Percentiles rank a stretch among this genome's conserved stretches.
phyloP scores from a whole-genome alignment of 2,888 invertebrate species.

The Dryocosmus kuriphilus region DNA sequence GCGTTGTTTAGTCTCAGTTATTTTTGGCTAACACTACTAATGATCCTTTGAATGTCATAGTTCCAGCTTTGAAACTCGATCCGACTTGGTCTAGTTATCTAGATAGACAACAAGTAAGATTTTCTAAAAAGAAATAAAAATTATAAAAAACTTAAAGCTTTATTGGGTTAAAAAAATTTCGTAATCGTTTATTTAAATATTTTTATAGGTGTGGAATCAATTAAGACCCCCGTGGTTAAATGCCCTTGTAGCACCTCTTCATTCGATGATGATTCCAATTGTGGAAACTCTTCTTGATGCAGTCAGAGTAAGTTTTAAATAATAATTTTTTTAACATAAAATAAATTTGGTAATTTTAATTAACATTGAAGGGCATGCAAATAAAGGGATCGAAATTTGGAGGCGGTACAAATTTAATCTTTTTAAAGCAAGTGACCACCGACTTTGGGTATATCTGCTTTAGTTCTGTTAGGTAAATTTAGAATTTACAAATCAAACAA shows the following conservation, averaged over 20 bases:
- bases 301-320: constrained; percentile 73
- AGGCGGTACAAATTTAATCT: background rate
- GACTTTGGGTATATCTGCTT: background rate
- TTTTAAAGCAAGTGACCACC: background rate
- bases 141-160: background rate
- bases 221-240: constrained; percentile 88
- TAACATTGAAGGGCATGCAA: background rate
- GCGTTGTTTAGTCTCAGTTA: constrained; percentile 83
- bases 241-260: constrained; percentile 83
- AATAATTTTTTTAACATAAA: background rate
- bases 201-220: constrained; percentile 89
- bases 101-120: constrained; percentile 85
- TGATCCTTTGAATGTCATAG: constrained; percentile 80
- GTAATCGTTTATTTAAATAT: background rate
- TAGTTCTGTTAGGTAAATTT: background rate
- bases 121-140: background rate
- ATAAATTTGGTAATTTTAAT: background rate
- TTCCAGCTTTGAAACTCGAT: constrained; percentile 82
- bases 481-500: background rate
- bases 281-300: constrained; percentile 85
- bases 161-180: no score
- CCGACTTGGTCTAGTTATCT: constrained; percentile 85
- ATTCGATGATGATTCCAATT: constrained; percentile 82
- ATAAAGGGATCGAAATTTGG: background rate
- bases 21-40: constrained; percentile 83